Conservation (phyloP, 2,888 invertebrate species). For the Lepetodrilus schrolli region DNA sequence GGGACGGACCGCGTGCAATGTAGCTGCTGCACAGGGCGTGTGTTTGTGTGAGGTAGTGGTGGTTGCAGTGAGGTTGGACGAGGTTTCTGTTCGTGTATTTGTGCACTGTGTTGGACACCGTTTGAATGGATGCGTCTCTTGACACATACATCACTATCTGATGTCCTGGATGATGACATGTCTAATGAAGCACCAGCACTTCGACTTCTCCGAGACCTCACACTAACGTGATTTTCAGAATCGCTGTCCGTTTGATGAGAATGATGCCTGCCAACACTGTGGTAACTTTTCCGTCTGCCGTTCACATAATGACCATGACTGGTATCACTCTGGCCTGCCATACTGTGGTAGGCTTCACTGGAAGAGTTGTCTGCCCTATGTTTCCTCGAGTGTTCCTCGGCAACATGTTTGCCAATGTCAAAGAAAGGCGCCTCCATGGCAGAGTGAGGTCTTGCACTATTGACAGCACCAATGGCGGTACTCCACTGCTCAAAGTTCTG, state of each 20-base stretch:
- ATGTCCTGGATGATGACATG: background rate
- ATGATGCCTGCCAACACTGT: background rate
- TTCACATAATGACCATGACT: slow-evolving; percentile 4
- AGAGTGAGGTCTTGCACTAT: background rate
- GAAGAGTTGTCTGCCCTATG: background rate
- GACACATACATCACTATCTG: background rate
- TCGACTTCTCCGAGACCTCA: background rate
- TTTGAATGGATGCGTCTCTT: background rate
- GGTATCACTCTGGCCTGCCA: background rate
- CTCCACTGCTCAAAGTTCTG: background rate
- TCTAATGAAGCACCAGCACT: background rate
- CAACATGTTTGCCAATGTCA: background rate
- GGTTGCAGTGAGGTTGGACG: background rate
- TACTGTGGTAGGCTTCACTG: background rate
- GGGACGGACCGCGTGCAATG: too few relatives aligned
- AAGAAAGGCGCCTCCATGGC: background rate
- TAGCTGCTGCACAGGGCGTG: background rate
- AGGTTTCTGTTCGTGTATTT: background rate
- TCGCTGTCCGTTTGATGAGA: background rate
- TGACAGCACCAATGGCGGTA: background rate
- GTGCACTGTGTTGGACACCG: background rate
- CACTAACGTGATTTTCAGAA: background rate
- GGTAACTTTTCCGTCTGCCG: background rate
- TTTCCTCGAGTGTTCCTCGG: background rate
- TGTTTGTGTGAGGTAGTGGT: background rate